Evolutionary conservation across 2,888 invertebrate genomes (phyloP).

Genomic region (Diarsia dahlii): DNA sequence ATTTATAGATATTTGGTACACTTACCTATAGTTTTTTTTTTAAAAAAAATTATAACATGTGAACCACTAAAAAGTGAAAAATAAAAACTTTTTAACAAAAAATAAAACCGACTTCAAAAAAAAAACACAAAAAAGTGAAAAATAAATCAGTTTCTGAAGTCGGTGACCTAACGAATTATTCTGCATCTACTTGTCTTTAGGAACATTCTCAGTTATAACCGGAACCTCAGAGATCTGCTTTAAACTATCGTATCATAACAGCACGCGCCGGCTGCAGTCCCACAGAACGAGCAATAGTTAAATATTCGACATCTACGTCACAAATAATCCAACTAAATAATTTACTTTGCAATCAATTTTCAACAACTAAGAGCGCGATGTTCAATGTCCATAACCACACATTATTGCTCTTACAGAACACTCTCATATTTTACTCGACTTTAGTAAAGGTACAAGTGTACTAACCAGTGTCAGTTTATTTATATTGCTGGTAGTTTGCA

Average conservation of each 20-base stretch:
- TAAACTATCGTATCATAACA: slow-evolving; percentile 61
- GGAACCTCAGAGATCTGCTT: slow-evolving; percentile 52
- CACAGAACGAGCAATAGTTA: slow-evolving; percentile 54
- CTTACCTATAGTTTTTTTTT: no score
- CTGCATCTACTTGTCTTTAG: neutral
- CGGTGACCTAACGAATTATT: no score
- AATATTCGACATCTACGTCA: slow-evolving; percentile 57
- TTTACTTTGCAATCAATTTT: slow-evolving; percentile 62
- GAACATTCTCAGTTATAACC: slow-evolving; percentile 45
- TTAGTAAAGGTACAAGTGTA: slow-evolving; percentile 14
- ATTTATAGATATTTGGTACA: neutral
- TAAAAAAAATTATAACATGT: no score
- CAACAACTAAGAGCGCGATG: slow-evolving; percentile 52
- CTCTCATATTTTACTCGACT: slow-evolving; percentile 55
- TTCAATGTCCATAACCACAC: slow-evolving; percentile 53
- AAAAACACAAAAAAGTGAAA: no score
- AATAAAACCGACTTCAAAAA: no score
- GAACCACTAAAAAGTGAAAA: no score
- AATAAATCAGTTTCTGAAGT: no score
- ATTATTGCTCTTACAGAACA: slow-evolving; percentile 52
- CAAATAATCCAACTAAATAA: slow-evolving; percentile 65
- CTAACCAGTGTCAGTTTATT: slow-evolving; percentile 10
- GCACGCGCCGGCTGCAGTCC: slow-evolving; percentile 57
- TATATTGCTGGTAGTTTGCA: slow-evolving; percentile 14
- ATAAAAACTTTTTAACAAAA: no score